A percentile compares a stretch with the other conserved stretches of the same genome.
Evolutionary conservation across 2,113 vertebrate genomes (phyloP).

Genomic region (Ornithorhynchus anatinus): DNA sequence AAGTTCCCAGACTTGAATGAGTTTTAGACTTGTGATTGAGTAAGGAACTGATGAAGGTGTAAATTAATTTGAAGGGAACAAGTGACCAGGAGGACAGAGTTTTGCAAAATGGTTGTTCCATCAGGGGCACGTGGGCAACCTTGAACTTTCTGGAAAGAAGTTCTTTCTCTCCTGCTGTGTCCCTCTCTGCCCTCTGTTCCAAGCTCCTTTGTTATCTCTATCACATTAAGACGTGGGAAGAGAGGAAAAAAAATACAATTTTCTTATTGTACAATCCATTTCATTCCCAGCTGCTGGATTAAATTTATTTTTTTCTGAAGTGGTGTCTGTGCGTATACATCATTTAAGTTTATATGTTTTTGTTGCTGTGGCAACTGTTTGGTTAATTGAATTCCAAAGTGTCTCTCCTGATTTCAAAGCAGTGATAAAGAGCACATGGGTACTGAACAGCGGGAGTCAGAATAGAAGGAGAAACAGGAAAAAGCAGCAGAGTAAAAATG

Average conservation of each 20-base stretch:
- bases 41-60: too few relatives aligned
- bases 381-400: slow-evolving; percentile 78
- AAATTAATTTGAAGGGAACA: too few relatives aligned
- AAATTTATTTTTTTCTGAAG: slow-evolving; percentile 76
- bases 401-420: slow-evolving; percentile 66
- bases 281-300: slow-evolving; percentile 71
- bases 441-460: slow-evolving; percentile 33
- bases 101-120: too few relatives aligned
- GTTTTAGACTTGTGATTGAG: too few relatives aligned
- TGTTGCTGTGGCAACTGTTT: slow-evolving; percentile 74
- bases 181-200: background rate
- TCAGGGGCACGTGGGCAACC: too few relatives aligned
- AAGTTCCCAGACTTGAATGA: too few relatives aligned
- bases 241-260: slow-evolving; percentile 63
- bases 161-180: background rate
- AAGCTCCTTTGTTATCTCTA: slow-evolving; percentile 54
- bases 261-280: slow-evolving; percentile 70
- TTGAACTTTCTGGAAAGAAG: too few relatives aligned
- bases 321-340: slow-evolving; percentile 71
- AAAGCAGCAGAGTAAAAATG: slow-evolving; percentile 2
- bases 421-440: slow-evolving; percentile 59
- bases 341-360: slow-evolving; percentile 75
- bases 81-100: too few relatives aligned
- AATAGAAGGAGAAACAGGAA: background rate
- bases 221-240: slow-evolving; percentile 51